Percentiles rank a stretch among this genome's conserved stretches.
These are phyloP conservation scores for Myotis planiceps DNA, from an alignment of 2,797 vertebrate species.

Conservation along the genomic window DNA sequence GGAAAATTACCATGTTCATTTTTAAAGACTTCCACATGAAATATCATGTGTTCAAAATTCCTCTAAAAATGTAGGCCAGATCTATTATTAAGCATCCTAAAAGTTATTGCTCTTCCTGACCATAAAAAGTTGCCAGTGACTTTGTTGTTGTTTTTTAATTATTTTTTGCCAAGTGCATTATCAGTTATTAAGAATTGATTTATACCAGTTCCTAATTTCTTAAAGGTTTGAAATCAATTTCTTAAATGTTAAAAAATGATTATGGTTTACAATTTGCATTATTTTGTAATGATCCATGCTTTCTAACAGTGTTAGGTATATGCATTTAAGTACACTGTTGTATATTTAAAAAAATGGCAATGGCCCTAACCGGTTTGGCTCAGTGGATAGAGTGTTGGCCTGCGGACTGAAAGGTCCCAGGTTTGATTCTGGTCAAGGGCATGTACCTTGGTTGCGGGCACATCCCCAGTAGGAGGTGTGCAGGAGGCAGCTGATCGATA, in stretches of 20 bases:
- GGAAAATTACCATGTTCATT: background rate
- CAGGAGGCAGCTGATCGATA: too few relatives aligned
- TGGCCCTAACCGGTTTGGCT: too few relatives aligned
- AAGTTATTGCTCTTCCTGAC: background rate
- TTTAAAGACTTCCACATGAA: background rate
- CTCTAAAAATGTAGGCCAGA: background rate
- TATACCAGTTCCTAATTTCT: background rate
- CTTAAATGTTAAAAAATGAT: slow-evolving; percentile 15
- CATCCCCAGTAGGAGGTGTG: too few relatives aligned
- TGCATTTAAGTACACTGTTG: background rate
- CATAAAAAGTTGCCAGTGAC: background rate
- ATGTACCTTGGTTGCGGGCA: too few relatives aligned
- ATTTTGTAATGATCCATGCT: background rate
- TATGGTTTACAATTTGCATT: slow-evolving; percentile 21
- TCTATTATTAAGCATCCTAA: background rate
- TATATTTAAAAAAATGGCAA: slow-evolving; percentile 23
- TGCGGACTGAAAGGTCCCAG: too few relatives aligned
- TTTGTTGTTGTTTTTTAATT: background rate
- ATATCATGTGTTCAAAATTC: background rate
- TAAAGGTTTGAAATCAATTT: slow-evolving; percentile 17
- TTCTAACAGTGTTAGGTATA: background rate
- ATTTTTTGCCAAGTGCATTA: background rate
- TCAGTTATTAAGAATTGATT: background rate
- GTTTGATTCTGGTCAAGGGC: too few relatives aligned
- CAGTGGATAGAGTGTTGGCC: too few relatives aligned